Percentiles rank a stretch among this genome's conserved stretches.
Conservation (phyloP, 2,797 vertebrate genomes). For the Avahi laniger region DNA sequence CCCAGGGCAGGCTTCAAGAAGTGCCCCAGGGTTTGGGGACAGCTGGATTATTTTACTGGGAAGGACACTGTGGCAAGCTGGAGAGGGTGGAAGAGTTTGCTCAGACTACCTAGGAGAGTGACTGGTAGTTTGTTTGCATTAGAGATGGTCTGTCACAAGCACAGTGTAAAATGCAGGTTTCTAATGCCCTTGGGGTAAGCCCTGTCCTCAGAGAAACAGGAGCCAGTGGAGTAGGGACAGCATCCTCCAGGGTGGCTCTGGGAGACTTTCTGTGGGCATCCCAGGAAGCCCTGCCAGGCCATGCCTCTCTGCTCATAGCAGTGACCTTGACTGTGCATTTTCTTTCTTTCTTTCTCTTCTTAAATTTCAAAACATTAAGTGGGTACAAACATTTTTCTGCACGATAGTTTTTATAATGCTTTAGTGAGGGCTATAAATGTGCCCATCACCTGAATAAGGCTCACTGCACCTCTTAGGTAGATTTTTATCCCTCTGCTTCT, state of each 20-base stretch:
- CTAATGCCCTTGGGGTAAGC: neutral
- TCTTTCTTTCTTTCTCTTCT: neutral
- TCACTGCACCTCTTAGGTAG: too few relatives aligned
- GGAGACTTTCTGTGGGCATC: neutral
- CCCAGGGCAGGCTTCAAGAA: neutral
- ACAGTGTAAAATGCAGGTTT: too few relatives aligned
- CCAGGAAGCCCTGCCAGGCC: neutral
- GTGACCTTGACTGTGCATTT: accelerated
- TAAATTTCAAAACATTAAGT: neutral
- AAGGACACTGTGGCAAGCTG: neutral
- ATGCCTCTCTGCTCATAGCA: neutral
- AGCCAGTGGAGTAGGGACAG: accelerated
- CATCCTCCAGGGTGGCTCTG: neutral
- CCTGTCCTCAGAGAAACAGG: neutral
- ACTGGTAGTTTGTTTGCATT: too few relatives aligned
- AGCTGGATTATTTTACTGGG: neutral
- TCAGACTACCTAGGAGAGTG: neutral
- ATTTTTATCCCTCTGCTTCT: neutral
- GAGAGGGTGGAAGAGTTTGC: neutral
- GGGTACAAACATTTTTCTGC: neutral
- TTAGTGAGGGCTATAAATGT: neutral
- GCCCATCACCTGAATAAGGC: too few relatives aligned
- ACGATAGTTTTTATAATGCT: too few relatives aligned
- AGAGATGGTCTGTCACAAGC: neutral
- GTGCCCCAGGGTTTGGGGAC: neutral